phyloP scores from a whole-genome alignment of 2,888 invertebrate species.

The Nebria brevicollis region DNA sequence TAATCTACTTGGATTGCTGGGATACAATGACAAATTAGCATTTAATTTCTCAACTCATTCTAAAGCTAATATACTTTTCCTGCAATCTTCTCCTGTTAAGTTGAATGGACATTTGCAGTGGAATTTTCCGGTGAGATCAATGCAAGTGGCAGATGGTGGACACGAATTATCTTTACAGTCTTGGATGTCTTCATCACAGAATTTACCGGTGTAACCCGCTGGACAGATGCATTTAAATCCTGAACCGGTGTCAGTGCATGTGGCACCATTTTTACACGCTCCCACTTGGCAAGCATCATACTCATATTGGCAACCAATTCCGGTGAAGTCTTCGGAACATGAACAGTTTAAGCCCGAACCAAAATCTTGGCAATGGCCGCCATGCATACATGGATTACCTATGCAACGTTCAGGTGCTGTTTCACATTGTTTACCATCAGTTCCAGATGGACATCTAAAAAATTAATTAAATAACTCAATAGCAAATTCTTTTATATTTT shows the following conservation, averaged over 20 bases:
- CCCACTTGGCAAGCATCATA: constrained; percentile 91
- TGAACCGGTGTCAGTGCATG: constrained; percentile 85
- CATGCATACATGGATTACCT: constrained; percentile 95
- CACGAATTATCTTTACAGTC: constrained; percentile 95
- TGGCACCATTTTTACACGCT: constrained; percentile 93
- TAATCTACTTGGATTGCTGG: constrained; percentile 97
- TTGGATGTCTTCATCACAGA: constrained; percentile 90
- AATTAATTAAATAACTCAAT: background rate
- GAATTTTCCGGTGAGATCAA: constrained; percentile 89
- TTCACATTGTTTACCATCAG: constrained; percentile 96
- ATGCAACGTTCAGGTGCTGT: constrained; percentile 95
- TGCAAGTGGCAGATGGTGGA: constrained; percentile 91
- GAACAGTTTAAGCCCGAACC: constrained; percentile 95
- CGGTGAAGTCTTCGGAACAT: constrained; percentile 85
- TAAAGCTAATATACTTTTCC: constrained; percentile 78
- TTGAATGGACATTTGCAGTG: constrained; percentile 98
- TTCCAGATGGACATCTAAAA: constrained; percentile 88
- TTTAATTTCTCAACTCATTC: constrained; percentile 7
- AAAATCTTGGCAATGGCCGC: constrained; percentile 94
- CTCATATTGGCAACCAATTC: constrained; percentile 93
- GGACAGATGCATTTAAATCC: constrained; percentile 89
- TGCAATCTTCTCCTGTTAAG: constrained; percentile 94
- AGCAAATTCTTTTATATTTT: no score
- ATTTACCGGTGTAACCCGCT: constrained; percentile 78
- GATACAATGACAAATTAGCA: constrained; percentile 55